These are phyloP conservation scores for Clunio marinus DNA, from an alignment of 2,888 invertebrate genomes.

Conservation along the genomic window DNA sequence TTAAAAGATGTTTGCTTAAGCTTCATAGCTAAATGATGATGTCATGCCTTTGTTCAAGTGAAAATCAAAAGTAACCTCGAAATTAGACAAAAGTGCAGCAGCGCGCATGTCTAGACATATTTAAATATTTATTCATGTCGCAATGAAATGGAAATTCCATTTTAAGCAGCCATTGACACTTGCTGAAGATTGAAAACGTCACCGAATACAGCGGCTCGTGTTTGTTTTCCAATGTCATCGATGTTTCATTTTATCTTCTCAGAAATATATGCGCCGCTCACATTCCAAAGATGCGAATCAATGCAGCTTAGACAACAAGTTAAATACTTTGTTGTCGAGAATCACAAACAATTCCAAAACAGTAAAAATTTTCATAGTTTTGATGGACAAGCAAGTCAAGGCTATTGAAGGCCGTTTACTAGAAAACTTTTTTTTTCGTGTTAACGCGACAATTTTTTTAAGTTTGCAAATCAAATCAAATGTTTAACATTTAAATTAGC, in stretches of 20 bases:
- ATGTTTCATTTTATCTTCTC: neutral
- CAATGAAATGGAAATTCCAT: conserved; percentile 1
- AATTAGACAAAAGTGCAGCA: neutral
- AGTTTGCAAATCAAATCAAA: too few species aligned
- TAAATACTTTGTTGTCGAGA: too few species aligned
- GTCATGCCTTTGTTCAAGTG: neutral
- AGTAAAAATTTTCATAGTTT: neutral
- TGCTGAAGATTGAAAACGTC: neutral
- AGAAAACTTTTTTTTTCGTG: too few species aligned
- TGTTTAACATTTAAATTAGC: too few species aligned
- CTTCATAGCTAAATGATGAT: neutral
- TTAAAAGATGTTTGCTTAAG: neutral
- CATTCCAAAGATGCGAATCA: neutral
- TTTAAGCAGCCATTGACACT: neutral
- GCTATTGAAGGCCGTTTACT: neutral
- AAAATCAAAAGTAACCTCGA: too few species aligned
- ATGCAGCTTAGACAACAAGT: too few species aligned
- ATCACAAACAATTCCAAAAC: neutral
- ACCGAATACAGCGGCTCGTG: neutral
- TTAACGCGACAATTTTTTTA: too few species aligned
- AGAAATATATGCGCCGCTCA: neutral
- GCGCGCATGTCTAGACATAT: neutral
- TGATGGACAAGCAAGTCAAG: conserved; percentile 8
- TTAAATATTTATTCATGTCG: neutral
- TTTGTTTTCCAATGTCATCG: neutral